phyloP scores from a whole-genome alignment of 2,113 vertebrate species.

The Sinocyclocheilus rhinocerous region DNA sequence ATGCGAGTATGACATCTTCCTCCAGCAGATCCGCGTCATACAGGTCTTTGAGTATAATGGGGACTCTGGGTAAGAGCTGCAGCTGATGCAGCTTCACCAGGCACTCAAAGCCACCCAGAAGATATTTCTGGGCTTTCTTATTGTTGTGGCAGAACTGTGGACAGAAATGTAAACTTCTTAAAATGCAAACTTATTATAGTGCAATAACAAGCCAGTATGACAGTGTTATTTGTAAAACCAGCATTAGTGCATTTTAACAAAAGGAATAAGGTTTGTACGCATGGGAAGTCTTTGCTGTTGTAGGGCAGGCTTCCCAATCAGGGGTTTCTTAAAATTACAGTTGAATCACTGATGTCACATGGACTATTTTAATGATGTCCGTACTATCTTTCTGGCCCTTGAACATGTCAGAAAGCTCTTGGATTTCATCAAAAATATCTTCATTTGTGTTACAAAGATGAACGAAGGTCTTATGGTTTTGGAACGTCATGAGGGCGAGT shows the following conservation, averaged over 20 bases:
- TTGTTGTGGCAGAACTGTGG: slow-evolving; percentile 96
- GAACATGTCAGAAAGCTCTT: no score
- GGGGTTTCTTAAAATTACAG: no score
- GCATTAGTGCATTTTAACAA: background rate
- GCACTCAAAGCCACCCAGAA: slow-evolving; percentile 94
- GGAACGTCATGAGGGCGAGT: background rate
- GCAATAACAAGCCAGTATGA: background rate
- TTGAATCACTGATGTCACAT: background rate
- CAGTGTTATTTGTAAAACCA: background rate
- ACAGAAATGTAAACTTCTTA: background rate
- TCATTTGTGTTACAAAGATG: background rate
- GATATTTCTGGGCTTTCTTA: slow-evolving; percentile 96
- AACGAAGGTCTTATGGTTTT: background rate
- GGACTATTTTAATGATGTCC: background rate
- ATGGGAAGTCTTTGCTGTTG: background rate
- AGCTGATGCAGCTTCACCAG: slow-evolving; percentile 93
- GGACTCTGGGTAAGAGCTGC: slow-evolving; percentile 89
- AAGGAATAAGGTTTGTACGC: background rate
- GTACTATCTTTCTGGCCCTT: background rate
- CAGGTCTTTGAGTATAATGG: slow-evolving; percentile 94
- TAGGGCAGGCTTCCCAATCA: background rate
- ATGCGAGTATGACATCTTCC: slow-evolving; percentile 94
- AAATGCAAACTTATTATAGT: background rate
- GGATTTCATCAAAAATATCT: no score
- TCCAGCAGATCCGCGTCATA: slow-evolving; percentile 96